Evolutionary conservation across 2,113 vertebrate species (phyloP), one percentile per base, ranked within the genome.

Genomic region (Trematocara nigrifrons): DNA sequence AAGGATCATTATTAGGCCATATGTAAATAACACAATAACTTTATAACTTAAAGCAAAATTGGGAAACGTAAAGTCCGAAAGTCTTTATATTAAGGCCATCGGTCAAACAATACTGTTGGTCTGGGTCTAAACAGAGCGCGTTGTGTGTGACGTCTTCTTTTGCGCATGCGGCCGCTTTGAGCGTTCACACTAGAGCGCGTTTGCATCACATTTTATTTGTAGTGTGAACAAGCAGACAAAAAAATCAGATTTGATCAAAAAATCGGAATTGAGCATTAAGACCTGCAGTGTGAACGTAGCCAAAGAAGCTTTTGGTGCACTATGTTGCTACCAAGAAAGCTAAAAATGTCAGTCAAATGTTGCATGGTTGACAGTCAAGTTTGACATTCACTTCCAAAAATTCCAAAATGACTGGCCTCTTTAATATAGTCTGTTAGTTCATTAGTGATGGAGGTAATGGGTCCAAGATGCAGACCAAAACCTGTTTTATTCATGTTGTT

Each of bases 1-100:
- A 22, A 22, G 10, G 5, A 11, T 53, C 0, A 22, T 53, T 22
- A 6, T 53, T 53, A 53, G 1, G 52, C 2, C 1, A 20, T 1
- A 0, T 20, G 9, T 52, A 20, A 52, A 20, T 52, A 49, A 49
- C 47, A 49, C 8, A 49, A 49, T 49, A 52, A 52, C 49, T n/a
- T n/a, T 10, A 5, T n/a, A 9, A n/a, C 18, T 3, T 52, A 52
- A 20, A 20, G 51, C 29, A 29, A 29, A 29, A 29, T 29, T 11
- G 51, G 5, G n/a, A 53, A 53, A 20, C 9, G 10, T 20, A 53
- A 53, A 1, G 3, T 53, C 52, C 29, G 29, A 29, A 29, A 29
- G 29, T 29, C 29, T 29, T 29, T 29, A 29, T 29, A 29, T 29
- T 29, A 29, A 29, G 1, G 29, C 29, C 29, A 29, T 29, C 29